Conservation (phyloP, 2,888 invertebrate species). For the Meteorus cinctellus region DNA sequence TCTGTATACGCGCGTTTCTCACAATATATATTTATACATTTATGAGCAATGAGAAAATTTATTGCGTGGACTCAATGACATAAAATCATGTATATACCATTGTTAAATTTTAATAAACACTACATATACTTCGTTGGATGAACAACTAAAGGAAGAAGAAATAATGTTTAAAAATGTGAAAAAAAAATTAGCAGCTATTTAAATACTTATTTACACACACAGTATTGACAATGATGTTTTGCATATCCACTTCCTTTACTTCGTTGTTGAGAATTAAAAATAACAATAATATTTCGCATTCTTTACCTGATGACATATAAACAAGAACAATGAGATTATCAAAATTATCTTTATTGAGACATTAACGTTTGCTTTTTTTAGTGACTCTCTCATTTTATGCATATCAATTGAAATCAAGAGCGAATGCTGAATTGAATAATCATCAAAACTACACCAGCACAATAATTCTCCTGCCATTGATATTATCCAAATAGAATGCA, state of each 20-base stretch:
- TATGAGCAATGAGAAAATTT: not conserved
- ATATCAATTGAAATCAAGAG: too few species aligned
- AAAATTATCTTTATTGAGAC: not conserved
- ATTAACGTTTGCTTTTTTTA: not conserved
- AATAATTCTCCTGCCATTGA: too few species aligned
- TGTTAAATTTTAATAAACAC: constrained; percentile 1
- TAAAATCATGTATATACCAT: constrained; percentile 7
- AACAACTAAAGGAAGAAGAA: not conserved
- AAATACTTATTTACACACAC: not conserved
- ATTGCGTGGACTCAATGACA: constrained; percentile 8
- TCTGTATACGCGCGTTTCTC: not conserved
- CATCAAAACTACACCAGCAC: too few species aligned
- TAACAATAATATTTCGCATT: too few species aligned
- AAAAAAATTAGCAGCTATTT: not conserved
- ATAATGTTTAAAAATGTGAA: not conserved
- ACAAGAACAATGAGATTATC: not conserved
- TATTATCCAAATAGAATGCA: too few species aligned
- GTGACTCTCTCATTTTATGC: too few species aligned
- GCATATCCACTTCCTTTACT: not conserved
- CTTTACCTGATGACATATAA: not conserved
- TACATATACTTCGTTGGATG: not conserved
- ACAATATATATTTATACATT: not conserved
- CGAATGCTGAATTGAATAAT: too few species aligned
- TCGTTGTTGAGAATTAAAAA: too few species aligned
- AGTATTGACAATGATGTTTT: not conserved